These are phyloP conservation scores for Neofelis nebulosa DNA, from an alignment of 2,113 vertebrate genomes.

Conservation along the genomic window DNA sequence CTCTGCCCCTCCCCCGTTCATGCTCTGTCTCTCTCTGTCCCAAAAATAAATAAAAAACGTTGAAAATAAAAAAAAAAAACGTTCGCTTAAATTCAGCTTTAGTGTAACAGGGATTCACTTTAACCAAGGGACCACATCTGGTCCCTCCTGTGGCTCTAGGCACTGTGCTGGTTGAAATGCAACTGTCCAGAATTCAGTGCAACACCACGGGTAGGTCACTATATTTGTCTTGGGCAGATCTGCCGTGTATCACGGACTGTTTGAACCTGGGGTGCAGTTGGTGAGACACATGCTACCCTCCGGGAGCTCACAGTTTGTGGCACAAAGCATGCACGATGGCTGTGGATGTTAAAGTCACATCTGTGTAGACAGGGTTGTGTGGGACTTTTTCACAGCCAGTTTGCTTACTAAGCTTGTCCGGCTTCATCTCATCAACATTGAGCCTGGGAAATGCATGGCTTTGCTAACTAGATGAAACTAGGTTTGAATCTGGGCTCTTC, in stretches of 20 bases:
- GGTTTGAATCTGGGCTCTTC: background rate
- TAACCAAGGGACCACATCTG: background rate
- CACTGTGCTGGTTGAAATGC: background rate
- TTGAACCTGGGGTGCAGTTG: background rate
- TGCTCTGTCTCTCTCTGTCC: no score
- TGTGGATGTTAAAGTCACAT: background rate
- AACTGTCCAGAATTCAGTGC: background rate
- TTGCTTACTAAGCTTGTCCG: background rate
- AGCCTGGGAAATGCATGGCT: background rate
- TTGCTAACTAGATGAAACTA: background rate
- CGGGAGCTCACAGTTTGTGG: background rate
- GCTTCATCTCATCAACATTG: background rate
- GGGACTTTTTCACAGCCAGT: background rate
- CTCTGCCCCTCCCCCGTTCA: no score
- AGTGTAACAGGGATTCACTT: no score
- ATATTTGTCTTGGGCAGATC: background rate
- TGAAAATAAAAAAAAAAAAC: no score
- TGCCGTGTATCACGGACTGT: background rate
- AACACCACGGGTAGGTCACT: accelerated
- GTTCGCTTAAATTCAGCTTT: accelerated
- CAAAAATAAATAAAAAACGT: no score
- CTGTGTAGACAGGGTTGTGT: accelerated
- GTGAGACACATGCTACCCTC: background rate
- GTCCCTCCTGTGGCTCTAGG: background rate
- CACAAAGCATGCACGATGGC: background rate